Base-by-base conservation (phyloP, 2,888 invertebrate genomes). In the Patella ulyssiponensis region DNA sequence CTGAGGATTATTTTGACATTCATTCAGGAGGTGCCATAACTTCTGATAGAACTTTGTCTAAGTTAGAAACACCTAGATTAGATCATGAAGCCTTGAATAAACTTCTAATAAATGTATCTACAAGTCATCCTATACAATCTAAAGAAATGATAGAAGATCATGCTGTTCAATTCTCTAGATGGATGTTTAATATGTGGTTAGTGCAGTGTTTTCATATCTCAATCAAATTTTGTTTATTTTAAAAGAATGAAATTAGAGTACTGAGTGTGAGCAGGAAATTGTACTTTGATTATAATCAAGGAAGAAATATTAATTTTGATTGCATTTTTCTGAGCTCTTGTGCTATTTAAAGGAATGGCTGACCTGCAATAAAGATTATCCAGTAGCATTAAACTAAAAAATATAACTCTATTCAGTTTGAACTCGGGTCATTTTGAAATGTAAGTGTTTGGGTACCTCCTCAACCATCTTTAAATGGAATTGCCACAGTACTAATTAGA, bases 111-210 rank as follows among this genome's bases (percentile, higher is more conserved):
- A 80, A 82, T 33, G 81, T 87, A 4, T 80, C 81, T 1, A 76
- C 79, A 5, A 79, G 79, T n/a, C 90, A 90, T 75, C 69, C 64
- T 4, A 79, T 77, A 7, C 88, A 90, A 71, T 81, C 86, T 77
- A 73, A 78, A 44, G 79, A 75, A 7, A 85, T 91, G 78, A 84
- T 85, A 33, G 76, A 85, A 12, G 86, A 87, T 74, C 85, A 90
- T 76, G 53, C 80, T 17, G 76, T 76, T 1, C 78, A 86, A 69
- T 91, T 90, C 75, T 79, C 80, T 44, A 84, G 85, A 52, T 91
- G 91, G 91, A 91, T 91, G 90, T 88, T 86, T 56, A 86, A 86
- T 11, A 82, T 91, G 83, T 89, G 90, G 91, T 90, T 78, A 74
- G 85, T 76, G 64, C 23, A 33, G 2, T 15, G n/a, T 58, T 20